Evolutionary conservation across 1,140 invertebrate species (phyloP), one percentile per base, ranked within the genome.

Genomic region (Tenebrio molitor): DNA sequence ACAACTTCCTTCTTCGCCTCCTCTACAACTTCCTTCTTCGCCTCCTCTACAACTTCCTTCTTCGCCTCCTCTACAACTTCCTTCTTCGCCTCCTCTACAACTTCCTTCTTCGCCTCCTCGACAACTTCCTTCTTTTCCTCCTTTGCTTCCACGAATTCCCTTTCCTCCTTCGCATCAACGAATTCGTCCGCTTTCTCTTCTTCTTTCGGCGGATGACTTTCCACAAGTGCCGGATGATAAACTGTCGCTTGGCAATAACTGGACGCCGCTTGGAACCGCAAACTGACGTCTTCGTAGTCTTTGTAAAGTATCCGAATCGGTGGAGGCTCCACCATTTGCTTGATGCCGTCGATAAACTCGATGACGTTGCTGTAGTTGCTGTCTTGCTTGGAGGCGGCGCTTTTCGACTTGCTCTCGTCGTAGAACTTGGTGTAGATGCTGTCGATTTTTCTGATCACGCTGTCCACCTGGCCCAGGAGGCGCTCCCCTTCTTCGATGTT

Each of bases 361-460:
- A 29, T 6, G 1, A 29, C 7, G 23, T 58, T 25, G 16, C 2
- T 53, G 17, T n/a, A 7, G 10, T 53, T 53, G 21, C n/a, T 14
- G 4, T 29, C 12, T 33, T 29, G 6, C 14, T 33, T 58, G 4
- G n/a, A 2, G 6, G 36, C 12, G n/a, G 6, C 6, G n/a, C n/a
- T n/a, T n/a, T 58, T 58, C 10, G 50, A 12, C 23, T 23, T 21
- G 12, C 23, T 33, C 12, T 58, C 50, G 12, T 58, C 50, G 50
- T 58, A 33, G 12, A 58, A 58, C n/a, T 33, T 25, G n/a, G 21
- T 58, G 23, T 58, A 58, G 19, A 58, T 58, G 23, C 50, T 58
- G 23, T 58, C 50, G 23, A 58, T 58, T 33, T 58, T 58, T 14
- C 33, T 58, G 23, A 58, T 58, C 10, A 58, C 50, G 19, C 50